phyloP scores from a whole-genome alignment of 2,888 invertebrate genomes.

The Lithodes maja region DNA sequence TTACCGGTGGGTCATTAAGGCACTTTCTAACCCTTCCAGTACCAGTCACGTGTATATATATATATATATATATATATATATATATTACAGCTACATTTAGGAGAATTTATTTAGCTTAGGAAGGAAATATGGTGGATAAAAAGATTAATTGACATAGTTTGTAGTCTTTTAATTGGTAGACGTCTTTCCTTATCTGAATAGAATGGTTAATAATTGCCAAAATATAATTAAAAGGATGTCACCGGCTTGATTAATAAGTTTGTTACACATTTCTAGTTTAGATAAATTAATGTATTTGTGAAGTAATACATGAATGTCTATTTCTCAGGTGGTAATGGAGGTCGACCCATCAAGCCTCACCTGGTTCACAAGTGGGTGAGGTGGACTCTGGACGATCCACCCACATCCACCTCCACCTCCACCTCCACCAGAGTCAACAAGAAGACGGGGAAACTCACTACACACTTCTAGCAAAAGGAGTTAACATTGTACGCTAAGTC shows the following conservation, averaged over 20 bases:
- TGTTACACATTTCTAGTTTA: neutral
- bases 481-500: no score
- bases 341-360: slow-evolving; percentile 23
- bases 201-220: neutral
- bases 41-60: neutral
- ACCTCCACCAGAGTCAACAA: neutral
- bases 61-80: no score
- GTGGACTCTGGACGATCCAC: slow-evolving; percentile 12
- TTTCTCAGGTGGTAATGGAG: neutral
- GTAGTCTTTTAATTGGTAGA: no score
- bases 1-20: slow-evolving; percentile 3
- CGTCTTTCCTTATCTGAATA: no score
- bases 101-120: no score
- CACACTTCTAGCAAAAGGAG: neutral
- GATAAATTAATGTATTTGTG: neutral
- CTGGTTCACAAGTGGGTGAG: slow-evolving; percentile 38
- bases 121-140: no score
- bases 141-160: no score
- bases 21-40: no score
- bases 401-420: neutral
- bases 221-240: neutral
- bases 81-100: no score
- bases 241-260: neutral
- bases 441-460: neutral
- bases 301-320: neutral